Conservation (phyloP, 2,113 vertebrate genomes). For the Dermatemys mawii region DNA sequence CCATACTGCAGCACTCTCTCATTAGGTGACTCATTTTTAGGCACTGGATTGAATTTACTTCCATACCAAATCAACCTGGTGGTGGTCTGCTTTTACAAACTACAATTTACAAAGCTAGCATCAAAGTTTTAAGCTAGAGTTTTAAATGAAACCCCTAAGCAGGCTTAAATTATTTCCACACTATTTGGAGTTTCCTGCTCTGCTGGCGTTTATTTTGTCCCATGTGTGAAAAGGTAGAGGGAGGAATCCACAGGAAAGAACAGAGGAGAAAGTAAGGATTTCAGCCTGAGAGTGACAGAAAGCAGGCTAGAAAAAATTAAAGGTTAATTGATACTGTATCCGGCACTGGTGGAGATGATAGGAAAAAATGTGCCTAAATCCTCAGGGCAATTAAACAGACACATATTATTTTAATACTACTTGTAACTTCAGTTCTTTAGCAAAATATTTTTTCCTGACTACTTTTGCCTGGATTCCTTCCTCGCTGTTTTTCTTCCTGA, state of each 20-base stretch:
- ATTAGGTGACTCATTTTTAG: slow-evolving; percentile 15
- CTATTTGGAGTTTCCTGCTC: slow-evolving; percentile 52
- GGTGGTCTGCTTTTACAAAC: slow-evolving; percentile 43
- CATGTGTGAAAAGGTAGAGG: neutral
- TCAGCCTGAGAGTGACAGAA: neutral
- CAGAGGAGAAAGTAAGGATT: slow-evolving; percentile 19
- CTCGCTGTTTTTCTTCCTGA: neutral
- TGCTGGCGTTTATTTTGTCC: slow-evolving; percentile 47
- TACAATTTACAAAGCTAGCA: neutral
- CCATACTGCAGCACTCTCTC: neutral
- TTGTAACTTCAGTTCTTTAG: slow-evolving; percentile 11
- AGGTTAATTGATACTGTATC: neutral
- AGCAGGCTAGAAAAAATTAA: neutral
- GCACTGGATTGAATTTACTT: slow-evolving; percentile 17
- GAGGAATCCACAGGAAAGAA: slow-evolving; percentile 26
- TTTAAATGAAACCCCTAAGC: slow-evolving; percentile 56
- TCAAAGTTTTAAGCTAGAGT: slow-evolving; percentile 2
- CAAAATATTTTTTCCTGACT: neutral
- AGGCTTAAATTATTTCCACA: slow-evolving; percentile 49
- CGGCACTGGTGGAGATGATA: slow-evolving; percentile 1
- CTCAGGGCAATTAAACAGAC: neutral
- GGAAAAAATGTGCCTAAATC: neutral
- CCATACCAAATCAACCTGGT: neutral
- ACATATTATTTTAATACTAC: neutral
- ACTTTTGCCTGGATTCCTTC: neutral